Evolutionary conservation across 2,113 vertebrate genomes (phyloP), one percentile per base, ranked within the genome.

Genomic region (Ceyx melanurus): DNA sequence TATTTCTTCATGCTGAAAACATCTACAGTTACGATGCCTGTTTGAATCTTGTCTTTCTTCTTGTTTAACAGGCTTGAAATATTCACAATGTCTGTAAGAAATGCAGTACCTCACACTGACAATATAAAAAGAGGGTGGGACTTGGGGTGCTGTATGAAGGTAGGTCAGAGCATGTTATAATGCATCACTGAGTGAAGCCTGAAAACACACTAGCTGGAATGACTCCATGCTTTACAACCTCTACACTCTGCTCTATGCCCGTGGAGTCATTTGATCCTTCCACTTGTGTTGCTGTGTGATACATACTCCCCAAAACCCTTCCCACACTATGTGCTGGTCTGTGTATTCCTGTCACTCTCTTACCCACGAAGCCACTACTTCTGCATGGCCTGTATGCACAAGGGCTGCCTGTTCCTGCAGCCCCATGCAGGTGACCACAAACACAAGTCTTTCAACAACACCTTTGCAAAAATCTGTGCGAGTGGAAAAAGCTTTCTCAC

Each of bases 341-440:
- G 3, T 11, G 42, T 16, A 22, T 3, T 33, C 35, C 10, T 3
- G 5, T 7, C 60, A 31, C 18, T 6, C 18, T 25, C 19, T 17
- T 18, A 68, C 8, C 19, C 31, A 6, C 1, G 6, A 14, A 13
- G 6, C 13, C 33, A n/a, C 2, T 3, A 3, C 11, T 31, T 33
- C 42, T 14, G 0, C 13, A 7, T 5, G 0, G 0, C 11, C 23
- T 22, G 15, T 2, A 4, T 0, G 4, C 5, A 6, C 26, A 20
- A 5, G 29, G 19, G 13, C 46, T 33, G 13, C 16, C 53, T 33
- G 13, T 9, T 53, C 46, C 26, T 4, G 45, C 29, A 57, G 58
- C 25, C 46, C 46, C 23, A 4, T 1, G 37, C 60, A 58, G 25
- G 13, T 42, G 11, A 67, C n/a, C 19, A 8, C 5, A 42, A 3